Evolutionary conservation across 2,888 invertebrate genomes (phyloP).

Genomic region (Eucera pruinosa): DNA sequence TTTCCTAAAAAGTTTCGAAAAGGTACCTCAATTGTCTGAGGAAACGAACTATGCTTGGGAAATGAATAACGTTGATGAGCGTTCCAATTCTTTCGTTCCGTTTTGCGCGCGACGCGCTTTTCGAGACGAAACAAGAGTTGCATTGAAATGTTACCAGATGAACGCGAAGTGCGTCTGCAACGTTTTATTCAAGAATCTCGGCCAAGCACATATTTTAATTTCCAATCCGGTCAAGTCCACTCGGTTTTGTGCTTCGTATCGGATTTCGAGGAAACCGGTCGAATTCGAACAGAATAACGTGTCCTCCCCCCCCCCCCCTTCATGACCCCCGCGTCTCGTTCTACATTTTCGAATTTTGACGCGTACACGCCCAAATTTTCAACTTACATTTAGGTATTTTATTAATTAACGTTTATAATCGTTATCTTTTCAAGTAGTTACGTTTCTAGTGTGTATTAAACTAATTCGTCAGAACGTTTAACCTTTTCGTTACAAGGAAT

Average conservation of each 20-base stretch:
- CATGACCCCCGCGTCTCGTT: background rate
- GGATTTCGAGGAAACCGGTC: conserved; percentile 27
- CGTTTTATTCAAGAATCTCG: conserved; percentile 56
- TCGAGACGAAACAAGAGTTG: conserved; percentile 23
- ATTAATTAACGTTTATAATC: background rate
- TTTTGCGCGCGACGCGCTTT: background rate
- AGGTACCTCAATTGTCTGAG: background rate
- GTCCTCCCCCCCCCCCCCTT: background rate
- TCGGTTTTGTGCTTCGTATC: conserved; percentile 32
- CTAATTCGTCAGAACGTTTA: no score
- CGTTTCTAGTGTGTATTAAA: no score
- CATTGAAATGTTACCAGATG: conserved; percentile 51
- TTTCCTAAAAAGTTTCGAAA: background rate
- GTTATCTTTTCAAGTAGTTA: no score
- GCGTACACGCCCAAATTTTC: background rate
- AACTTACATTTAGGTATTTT: background rate
- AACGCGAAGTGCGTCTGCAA: conserved; percentile 39
- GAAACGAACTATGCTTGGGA: background rate
- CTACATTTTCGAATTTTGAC: conserved; percentile 7
- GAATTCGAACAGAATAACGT: conserved; percentile 27
- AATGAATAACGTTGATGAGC: conserved; percentile 34
- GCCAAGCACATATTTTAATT: conserved; percentile 52
- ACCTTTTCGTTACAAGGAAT: no score
- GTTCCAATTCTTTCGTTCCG: conserved; percentile 25
- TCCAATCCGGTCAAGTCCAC: conserved; percentile 57